Conservation (phyloP, 2,797 vertebrate species). For the Parauchenoglanis ngamensis region DNA sequence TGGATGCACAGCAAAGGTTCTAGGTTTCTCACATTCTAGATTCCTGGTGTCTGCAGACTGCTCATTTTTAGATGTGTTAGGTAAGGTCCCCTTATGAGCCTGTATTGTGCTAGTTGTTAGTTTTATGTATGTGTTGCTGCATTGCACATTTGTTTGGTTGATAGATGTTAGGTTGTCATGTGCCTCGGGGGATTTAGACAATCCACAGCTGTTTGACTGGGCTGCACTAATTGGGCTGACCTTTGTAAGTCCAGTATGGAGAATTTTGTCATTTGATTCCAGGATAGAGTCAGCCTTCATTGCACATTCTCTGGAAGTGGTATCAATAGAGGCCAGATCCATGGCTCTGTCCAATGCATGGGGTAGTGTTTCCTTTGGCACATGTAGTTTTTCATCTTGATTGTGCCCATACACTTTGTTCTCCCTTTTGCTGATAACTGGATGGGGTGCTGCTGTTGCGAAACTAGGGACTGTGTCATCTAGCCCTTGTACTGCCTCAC, state of each 20-base stretch:
- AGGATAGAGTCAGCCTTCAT: slow-evolving; percentile 48
- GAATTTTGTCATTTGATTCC: slow-evolving; percentile 58
- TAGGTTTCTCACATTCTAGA: slow-evolving; percentile 39
- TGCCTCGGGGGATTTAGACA: slow-evolving; percentile 44
- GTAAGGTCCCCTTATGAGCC: not conserved
- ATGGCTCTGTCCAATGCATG: slow-evolving; percentile 36
- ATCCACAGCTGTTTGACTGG: slow-evolving; percentile 47
- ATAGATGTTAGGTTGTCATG: slow-evolving; percentile 50
- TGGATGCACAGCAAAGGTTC: slow-evolving; percentile 17
- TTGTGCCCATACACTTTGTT: slow-evolving; percentile 41
- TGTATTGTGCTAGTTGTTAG: slow-evolving; percentile 23
- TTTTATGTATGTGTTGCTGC: slow-evolving; percentile 46
- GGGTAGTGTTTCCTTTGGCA: slow-evolving; percentile 42
- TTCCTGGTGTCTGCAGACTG: slow-evolving; percentile 41
- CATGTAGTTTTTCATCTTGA: slow-evolving; percentile 40
- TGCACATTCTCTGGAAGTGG: slow-evolving; percentile 40
- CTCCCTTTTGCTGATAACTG: slow-evolving; percentile 44
- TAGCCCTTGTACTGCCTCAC: slow-evolving; percentile 42
- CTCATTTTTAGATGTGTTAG: not conserved
- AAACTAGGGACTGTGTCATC: slow-evolving; percentile 57
- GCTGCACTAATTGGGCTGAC: slow-evolving; percentile 49
- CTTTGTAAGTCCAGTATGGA: slow-evolving; percentile 50
- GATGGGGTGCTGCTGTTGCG: slow-evolving; percentile 19
- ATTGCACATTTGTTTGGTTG: slow-evolving; percentile 36
- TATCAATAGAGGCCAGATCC: slow-evolving; percentile 40